Evolutionary conservation across 2,113 vertebrate genomes (phyloP).

Genomic region (Xyrauchen texanus): DNA sequence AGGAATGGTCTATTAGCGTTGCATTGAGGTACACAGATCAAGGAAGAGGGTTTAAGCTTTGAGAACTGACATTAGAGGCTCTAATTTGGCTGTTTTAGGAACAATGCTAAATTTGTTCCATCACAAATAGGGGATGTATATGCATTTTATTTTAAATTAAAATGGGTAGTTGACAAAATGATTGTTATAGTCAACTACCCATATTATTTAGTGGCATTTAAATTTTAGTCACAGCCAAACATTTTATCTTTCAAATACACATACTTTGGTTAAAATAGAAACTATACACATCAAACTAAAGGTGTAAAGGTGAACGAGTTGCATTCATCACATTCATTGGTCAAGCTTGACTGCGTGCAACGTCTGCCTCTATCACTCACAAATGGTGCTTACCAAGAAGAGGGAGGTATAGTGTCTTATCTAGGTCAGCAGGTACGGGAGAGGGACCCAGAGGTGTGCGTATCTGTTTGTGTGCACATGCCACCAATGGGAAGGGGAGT

Average conservation of each 20-base stretch:
- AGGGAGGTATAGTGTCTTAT: constrained; percentile 4
- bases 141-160: not conserved
- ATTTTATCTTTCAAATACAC: not conserved
- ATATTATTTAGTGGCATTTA: not conserved
- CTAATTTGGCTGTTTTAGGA: not conserved
- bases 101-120: not conserved
- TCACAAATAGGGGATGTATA: not conserved
- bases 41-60: not conserved
- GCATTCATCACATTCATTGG: not conserved
- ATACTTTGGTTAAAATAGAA: not conserved
- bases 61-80: not conserved
- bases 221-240: too few relatives aligned
- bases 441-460: constrained; percentile 9
- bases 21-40: not conserved
- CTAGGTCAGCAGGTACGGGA: constrained; percentile 40
- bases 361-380: not conserved
- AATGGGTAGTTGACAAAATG: not conserved
- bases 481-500: not conserved
- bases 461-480: constrained; percentile 11
- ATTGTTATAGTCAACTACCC: not conserved
- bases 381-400: constrained; percentile 9
- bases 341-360: constrained; percentile 1
- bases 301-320: constrained; percentile 21
- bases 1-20: not conserved
- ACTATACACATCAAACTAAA: not conserved